phyloP scores from a whole-genome alignment of 2,888 invertebrate species.

The Aleiodes alternator region DNA sequence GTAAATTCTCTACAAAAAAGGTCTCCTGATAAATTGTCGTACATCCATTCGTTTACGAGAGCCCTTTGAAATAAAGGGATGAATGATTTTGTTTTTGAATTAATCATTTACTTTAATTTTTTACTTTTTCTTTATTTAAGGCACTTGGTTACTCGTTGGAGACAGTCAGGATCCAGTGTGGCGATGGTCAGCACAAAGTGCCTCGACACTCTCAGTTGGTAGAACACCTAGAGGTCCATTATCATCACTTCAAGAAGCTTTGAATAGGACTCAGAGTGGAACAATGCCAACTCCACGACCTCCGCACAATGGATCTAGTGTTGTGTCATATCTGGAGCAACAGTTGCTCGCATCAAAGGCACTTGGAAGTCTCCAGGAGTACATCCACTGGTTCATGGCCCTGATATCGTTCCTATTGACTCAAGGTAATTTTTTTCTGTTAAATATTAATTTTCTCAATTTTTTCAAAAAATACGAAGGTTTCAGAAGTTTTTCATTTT shows the following conservation, averaged over 20 bases:
- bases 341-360: conserved; percentile 84
- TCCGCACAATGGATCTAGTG: conserved; percentile 69
- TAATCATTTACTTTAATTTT: too few species aligned
- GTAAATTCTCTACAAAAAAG: too few species aligned
- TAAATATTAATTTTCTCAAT: neutral
- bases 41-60: too few species aligned
- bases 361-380: conserved; percentile 84
- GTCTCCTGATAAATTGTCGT: too few species aligned
- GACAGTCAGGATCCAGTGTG: conserved; percentile 76
- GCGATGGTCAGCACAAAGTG: conserved; percentile 73
- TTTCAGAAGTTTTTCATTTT: neutral
- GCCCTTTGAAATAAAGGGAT: too few species aligned
- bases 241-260: conserved; percentile 71
- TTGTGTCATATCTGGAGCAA: conserved; percentile 79
- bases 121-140: conserved; percentile 52
- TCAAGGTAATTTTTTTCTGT: conserved; percentile 63
- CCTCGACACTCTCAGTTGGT: conserved; percentile 66
- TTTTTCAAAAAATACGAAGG: conserved; percentile 16
- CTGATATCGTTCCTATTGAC: conserved; percentile 77
- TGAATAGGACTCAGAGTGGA: conserved; percentile 69
- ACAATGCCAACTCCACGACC: conserved; percentile 67
- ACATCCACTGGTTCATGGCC: conserved; percentile 84
- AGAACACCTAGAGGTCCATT: conserved; percentile 71
- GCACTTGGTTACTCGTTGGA: conserved; percentile 77
- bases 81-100: too few species aligned